Conservation (phyloP, 2,113 vertebrate genomes). For the Semnornis frantzii region DNA sequence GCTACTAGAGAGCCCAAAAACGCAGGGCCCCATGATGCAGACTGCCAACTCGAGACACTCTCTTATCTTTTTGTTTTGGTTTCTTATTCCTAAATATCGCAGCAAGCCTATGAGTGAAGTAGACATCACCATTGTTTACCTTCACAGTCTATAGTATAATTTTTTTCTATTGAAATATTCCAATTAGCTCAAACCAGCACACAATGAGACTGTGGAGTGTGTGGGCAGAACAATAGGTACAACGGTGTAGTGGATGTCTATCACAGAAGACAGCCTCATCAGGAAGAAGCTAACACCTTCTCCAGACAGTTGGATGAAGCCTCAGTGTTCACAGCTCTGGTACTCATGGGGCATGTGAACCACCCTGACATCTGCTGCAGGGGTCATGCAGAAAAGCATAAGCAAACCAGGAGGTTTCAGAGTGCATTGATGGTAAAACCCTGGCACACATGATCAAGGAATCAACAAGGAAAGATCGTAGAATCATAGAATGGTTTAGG, state of each 20-base stretch:
- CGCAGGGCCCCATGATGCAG: too few relatives aligned
- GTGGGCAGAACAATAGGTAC: background rate
- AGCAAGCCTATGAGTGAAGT: too few relatives aligned
- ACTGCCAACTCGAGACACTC: too few relatives aligned
- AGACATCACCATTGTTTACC: too few relatives aligned
- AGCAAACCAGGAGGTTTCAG: background rate
- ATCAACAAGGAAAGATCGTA: background rate
- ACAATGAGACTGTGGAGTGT: background rate
- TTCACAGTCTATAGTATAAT: too few relatives aligned
- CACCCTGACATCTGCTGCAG: background rate
- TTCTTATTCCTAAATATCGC: too few relatives aligned
- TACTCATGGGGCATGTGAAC: background rate
- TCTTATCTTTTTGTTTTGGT: too few relatives aligned
- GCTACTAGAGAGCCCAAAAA: too few relatives aligned
- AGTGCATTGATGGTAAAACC: background rate
- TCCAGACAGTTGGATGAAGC: background rate
- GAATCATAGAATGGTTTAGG: too few relatives aligned
- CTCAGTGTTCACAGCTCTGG: background rate
- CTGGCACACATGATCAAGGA: background rate
- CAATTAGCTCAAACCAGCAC: too few relatives aligned
- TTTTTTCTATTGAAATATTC: too few relatives aligned
- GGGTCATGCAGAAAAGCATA: background rate
- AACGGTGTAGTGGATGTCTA: background rate
- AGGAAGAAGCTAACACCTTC: background rate
- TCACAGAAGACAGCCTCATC: background rate